Percentiles rank a stretch among this genome's conserved stretches.
Conservation (phyloP, 2,888 invertebrate genomes). For the Acholoe squamosa region DNA sequence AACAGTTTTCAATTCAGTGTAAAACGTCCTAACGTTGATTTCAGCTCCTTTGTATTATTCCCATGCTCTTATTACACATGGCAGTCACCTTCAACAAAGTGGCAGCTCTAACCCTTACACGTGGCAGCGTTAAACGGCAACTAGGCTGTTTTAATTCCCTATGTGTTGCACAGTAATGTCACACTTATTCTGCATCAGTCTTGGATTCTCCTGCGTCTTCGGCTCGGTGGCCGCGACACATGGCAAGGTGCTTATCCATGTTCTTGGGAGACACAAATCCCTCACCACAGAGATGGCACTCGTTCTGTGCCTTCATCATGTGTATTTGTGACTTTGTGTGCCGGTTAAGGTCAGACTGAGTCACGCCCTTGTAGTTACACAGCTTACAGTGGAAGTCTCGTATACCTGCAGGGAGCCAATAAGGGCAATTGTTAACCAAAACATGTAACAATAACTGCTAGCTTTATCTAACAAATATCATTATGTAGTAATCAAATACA, state of each 20-base stretch:
- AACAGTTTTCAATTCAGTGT: slow-evolving; percentile 43
- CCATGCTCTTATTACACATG: too few species aligned
- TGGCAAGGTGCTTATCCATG: slow-evolving; percentile 81
- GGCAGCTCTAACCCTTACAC: background rate
- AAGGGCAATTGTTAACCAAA: too few species aligned
- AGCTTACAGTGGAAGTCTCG: slow-evolving; percentile 83
- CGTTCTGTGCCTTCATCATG: slow-evolving; percentile 82
- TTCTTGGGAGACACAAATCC: slow-evolving; percentile 81
- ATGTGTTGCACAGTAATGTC: background rate
- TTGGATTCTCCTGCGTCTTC: background rate
- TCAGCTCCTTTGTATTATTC: slow-evolving; percentile 35
- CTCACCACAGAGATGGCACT: slow-evolving; percentile 81
- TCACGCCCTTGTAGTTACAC: slow-evolving; percentile 84
- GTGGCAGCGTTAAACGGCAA: background rate
- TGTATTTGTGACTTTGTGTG: slow-evolving; percentile 84
- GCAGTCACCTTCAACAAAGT: background rate
- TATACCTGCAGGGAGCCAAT: slow-evolving; percentile 83
- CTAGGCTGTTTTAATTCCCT: background rate
- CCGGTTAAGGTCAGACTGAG: slow-evolving; percentile 84
- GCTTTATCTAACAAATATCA: too few species aligned
- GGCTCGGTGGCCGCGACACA: slow-evolving; percentile 41
- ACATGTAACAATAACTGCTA: too few species aligned
- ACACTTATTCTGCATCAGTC: background rate
- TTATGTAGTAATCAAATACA: too few species aligned
- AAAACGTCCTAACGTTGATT: slow-evolving; percentile 57